Evolutionary conservation across 2,113 vertebrate species (phyloP), one percentile per base, ranked within the genome.

Genomic region (Phoenicopterus ruber): DNA sequence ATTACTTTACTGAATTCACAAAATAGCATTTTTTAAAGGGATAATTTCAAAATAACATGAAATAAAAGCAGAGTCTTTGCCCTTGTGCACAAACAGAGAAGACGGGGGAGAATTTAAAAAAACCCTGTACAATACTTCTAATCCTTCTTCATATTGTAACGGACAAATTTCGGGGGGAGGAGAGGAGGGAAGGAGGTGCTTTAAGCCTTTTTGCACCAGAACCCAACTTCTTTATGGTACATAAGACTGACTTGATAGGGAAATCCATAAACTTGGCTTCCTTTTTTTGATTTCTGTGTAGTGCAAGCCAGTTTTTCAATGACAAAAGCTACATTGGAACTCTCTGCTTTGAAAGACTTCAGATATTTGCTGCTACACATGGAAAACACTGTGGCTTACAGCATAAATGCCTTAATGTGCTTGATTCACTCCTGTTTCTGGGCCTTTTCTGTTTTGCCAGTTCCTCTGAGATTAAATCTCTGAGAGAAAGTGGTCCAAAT

Each of bases 401-500:
- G 63, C 72, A 46, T 73, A 71, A 77, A 88, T 25, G 58, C 49
- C 74, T 72, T 76, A 76, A 85, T 93, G 50, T 81, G 90, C 67
- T 93, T 38, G 49, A 62, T 86, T 82, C 31, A 14, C 82, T 91
- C 61, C 84, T 59, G 47, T 38, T 94, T 87, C 82, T 72, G 91
- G 78, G 79, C 62, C 50, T 94, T 89, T 88, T 94, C 90, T 94
- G 88, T 72, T 89, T 73, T 90, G 40, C 87, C 82, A 82, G 83
- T 36, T 94, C 58, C 49, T 93, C 87, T 72, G 69, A 90, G 74
- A 96, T 90, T 88, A 87, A 93, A 91, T 94, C 78, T 96, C 70
- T 22, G 78, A 65, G 87, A 86, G 87, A 93, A 96, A 94, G 90
- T 85, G 54, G 32, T 96, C 89, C 78, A 91, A 91, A 96, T 94